Conservation (phyloP, 1,140 invertebrate species). For the Reticulitermes speratus region DNA sequence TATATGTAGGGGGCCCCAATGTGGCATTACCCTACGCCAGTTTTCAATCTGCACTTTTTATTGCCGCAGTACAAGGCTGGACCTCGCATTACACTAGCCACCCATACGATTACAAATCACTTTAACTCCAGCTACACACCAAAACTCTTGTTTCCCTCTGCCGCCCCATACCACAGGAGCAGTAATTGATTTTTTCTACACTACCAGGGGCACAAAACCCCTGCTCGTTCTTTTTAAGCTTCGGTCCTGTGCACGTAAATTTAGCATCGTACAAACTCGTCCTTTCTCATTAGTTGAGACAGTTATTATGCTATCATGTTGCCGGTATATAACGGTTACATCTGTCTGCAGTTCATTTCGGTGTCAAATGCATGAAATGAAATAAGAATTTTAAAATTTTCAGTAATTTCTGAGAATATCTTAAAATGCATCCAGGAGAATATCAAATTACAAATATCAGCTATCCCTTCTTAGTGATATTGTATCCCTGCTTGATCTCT, state of each 20-base stretch:
- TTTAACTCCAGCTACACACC: constrained; percentile 1
- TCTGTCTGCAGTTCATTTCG: not conserved
- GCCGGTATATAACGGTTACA: not conserved
- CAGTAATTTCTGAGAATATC: too few species aligned
- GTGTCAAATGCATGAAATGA: too few species aligned
- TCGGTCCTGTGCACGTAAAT: not conserved
- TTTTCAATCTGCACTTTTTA: not conserved
- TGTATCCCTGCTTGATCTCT: too few species aligned
- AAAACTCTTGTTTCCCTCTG: not conserved
- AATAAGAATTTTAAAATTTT: too few species aligned
- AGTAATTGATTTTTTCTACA: constrained; percentile 14
- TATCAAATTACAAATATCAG: too few species aligned
- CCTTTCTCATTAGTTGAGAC: not conserved
- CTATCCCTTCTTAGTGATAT: too few species aligned
- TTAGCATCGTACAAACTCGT: not conserved
- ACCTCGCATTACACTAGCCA: not conserved
- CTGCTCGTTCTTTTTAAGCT: not conserved
- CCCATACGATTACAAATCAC: not conserved
- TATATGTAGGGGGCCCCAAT: too few species aligned
- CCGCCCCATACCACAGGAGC: not conserved
- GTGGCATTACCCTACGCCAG: too few species aligned
- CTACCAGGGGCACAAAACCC: not conserved
- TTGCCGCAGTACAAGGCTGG: not conserved
- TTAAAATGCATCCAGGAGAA: too few species aligned
- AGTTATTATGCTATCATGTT: not conserved